Percentiles rank a stretch among this genome's conserved stretches.
These are phyloP conservation scores for Aporrectodea caliginosa DNA, from an alignment of 1,140 invertebrate genomes.

Conservation along the genomic window DNA sequence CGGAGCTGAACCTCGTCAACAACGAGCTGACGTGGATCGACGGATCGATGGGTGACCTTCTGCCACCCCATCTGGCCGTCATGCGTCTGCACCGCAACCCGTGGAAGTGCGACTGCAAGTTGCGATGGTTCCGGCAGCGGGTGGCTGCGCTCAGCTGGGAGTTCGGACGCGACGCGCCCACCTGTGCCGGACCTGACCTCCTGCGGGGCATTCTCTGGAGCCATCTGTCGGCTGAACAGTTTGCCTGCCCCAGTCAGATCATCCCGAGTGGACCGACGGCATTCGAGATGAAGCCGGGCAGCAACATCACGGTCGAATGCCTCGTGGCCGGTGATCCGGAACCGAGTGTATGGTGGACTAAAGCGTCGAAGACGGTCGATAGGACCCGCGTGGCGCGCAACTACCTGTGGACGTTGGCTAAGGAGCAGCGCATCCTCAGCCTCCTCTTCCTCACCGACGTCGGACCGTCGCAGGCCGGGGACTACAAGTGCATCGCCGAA, in stretches of 20 bases:
- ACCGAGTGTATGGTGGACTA: conserved; percentile 24
- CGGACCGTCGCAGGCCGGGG: not conserved
- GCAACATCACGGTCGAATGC: conserved; percentile 29
- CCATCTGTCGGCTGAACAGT: conserved; percentile 15
- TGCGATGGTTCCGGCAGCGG: conserved; percentile 8
- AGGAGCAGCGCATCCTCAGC: conserved; percentile 1
- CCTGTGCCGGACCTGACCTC: conserved; percentile 19
- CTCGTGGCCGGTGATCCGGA: conserved; percentile 28
- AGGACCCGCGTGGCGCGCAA: not conserved
- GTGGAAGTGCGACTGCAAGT: conserved; percentile 15
- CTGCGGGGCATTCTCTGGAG: conserved; percentile 25
- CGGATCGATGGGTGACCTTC: not conserved
- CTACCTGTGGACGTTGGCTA: not conserved
- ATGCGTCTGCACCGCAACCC: conserved; percentile 9
- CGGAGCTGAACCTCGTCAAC: conserved; percentile 6
- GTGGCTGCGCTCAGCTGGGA: conserved; percentile 25
- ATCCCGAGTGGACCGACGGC: conserved; percentile 7
- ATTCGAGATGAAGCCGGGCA: conserved; percentile 15
- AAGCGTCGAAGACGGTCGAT: not conserved
- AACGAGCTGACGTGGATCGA: not conserved
- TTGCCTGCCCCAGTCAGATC: conserved; percentile 27
- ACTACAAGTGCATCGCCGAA: conserved; percentile 42
- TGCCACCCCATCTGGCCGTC: not conserved
- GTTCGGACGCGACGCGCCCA: conserved; percentile 23
- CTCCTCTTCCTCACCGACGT: not conserved